phyloP scores from a whole-genome alignment of 1,140 invertebrate genomes.

The Temnothorax curvispinosus region DNA sequence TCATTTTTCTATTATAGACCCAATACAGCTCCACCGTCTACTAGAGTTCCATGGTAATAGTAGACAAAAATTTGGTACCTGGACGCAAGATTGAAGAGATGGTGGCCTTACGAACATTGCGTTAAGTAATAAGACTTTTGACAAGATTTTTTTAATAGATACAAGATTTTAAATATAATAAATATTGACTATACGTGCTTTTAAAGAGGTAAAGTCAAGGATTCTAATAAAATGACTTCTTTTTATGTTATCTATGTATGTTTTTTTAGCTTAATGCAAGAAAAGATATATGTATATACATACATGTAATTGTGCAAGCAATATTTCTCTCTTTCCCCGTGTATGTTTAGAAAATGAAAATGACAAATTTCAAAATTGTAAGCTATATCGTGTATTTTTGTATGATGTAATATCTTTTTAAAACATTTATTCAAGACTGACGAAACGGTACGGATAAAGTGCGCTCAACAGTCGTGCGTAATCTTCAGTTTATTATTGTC shows the following conservation, averaged over 20 bases:
- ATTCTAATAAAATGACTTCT: conserved; percentile 12
- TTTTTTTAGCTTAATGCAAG: conserved; percentile 14
- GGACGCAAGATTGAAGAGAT: background rate
- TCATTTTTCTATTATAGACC: conserved; percentile 56
- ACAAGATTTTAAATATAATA: conserved; percentile 10
- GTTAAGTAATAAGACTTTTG: conserved; percentile 16
- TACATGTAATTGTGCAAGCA: conserved; percentile 29
- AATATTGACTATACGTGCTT: background rate
- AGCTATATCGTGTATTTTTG: background rate
- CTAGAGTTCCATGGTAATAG: conserved; percentile 72
- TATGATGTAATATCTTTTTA: background rate
- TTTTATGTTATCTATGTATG: conserved; percentile 1
- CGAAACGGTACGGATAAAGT: background rate
- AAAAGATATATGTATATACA: conserved; percentile 1
- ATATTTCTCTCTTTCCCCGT: background rate
- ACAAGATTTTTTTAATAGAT: conserved; percentile 7
- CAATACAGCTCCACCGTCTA: conserved; percentile 62
- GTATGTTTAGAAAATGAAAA: background rate
- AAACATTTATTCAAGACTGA: background rate
- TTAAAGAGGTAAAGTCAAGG: conserved; percentile 20
- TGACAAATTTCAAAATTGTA: conserved; percentile 16
- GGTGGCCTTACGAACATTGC: background rate
- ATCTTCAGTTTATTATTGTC: background rate
- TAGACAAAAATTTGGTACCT: conserved; percentile 32
- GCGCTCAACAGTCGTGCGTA: background rate